These are phyloP conservation scores for Lanistes nyassanus DNA, from an alignment of 1,140 invertebrate species.

Conservation along the genomic window DNA sequence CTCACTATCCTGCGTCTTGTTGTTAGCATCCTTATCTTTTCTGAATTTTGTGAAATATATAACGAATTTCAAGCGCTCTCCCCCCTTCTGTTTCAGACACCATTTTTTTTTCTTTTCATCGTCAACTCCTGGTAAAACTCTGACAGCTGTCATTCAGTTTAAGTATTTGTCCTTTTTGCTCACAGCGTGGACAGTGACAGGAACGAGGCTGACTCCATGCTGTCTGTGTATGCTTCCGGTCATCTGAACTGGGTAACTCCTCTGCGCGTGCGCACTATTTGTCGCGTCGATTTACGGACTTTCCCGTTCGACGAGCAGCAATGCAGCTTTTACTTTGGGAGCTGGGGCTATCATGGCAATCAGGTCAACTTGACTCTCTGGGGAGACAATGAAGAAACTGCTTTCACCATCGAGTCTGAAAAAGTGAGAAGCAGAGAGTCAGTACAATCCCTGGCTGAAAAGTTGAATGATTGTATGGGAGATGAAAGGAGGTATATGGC, in stretches of 20 bases:
- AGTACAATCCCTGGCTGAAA: neutral
- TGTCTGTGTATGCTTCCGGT: conserved; percentile 68
- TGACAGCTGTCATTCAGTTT: neutral
- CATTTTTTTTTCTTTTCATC: neutral
- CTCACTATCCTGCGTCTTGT: too few relatives aligned
- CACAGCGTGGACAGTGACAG: conserved; percentile 43
- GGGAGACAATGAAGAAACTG: conserved; percentile 13
- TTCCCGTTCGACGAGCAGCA: conserved; percentile 96
- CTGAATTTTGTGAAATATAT: neutral
- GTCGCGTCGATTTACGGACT: conserved; percentile 97
- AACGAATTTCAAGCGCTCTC: neutral
- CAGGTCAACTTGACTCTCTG: conserved; percentile 77
- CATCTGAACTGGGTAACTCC: conserved; percentile 97
- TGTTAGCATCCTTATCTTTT: neutral
- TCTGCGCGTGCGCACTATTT: conserved; percentile 97
- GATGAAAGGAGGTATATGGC: neutral
- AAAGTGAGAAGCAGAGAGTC: neutral
- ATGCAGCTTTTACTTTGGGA: conserved; percentile 98
- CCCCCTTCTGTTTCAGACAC: neutral
- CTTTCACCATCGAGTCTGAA: conserved; percentile 18
- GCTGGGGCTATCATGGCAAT: conserved; percentile 98
- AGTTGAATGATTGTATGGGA: neutral
- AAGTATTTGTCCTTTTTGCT: conserved; percentile 6
- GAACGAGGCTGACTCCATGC: conserved; percentile 37
- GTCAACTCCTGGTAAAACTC: neutral